Percentiles rank a stretch among this genome's conserved stretches.
phyloP scores from a whole-genome alignment of 1,140 invertebrate species.

The Branchinecta lynchi region DNA sequence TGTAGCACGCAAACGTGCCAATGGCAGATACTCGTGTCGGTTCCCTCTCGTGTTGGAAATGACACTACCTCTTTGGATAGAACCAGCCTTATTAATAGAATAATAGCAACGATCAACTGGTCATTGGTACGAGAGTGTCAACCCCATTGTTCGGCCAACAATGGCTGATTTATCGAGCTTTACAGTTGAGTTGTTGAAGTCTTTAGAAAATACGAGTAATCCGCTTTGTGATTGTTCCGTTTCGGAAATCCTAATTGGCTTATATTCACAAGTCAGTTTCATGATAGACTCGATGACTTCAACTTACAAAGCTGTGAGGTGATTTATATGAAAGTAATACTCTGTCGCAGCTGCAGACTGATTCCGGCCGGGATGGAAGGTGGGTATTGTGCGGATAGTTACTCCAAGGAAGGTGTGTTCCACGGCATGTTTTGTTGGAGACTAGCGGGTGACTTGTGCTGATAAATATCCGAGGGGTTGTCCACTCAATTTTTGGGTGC shows the following conservation, averaged over 20 bases:
- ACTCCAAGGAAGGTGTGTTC: too few relatives aligned
- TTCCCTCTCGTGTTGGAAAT: too few relatives aligned
- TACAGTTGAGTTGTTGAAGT: conserved; percentile 11
- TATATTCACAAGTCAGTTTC: conserved; percentile 11
- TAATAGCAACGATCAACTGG: conserved; percentile 6
- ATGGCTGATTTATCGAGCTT: neutral
- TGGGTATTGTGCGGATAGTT: too few relatives aligned
- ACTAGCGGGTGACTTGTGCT: too few relatives aligned
- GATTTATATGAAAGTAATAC: conserved; percentile 4
- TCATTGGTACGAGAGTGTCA: conserved; percentile 8
- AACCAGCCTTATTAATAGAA: conserved; percentile 1
- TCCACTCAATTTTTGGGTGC: too few relatives aligned
- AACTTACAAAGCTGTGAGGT: neutral
- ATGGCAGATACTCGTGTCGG: too few relatives aligned
- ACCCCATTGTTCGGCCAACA: neutral
- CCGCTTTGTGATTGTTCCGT: conserved; percentile 7
- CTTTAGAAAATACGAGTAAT: conserved; percentile 7
- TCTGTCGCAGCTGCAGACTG: neutral
- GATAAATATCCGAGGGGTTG: too few relatives aligned
- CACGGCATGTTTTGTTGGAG: too few relatives aligned
- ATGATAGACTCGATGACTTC: conserved; percentile 10
- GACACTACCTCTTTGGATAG: too few relatives aligned
- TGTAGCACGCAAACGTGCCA: too few relatives aligned
- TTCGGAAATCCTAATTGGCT: conserved; percentile 10
- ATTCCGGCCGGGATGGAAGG: too few relatives aligned